Evolutionary conservation across 2,888 invertebrate genomes (phyloP), one percentile per base, ranked within the genome.

Genomic region (Polymixis lichenea): DNA sequence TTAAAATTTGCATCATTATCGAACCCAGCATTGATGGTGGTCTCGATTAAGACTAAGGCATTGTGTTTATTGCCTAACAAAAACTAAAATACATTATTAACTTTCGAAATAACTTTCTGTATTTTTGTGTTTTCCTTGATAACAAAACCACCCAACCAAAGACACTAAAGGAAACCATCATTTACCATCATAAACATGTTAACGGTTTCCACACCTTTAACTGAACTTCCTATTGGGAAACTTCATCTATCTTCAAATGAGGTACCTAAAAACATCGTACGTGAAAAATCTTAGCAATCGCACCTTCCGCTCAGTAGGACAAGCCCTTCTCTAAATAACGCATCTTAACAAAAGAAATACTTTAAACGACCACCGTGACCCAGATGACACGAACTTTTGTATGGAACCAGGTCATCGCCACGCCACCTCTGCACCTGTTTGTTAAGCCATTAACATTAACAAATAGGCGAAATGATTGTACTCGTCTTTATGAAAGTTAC

Each of bases 211-310:
- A 55, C 55, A 72, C 8, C 22, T 53, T 38, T 15, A 56, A 32
- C 70, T 70, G 32, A 25, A 81, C 22, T 71, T 72, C 51, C 55
- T 71, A 53, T 85, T 85, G 53, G 32, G 58, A 70, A 83, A 82
- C 46, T 17, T 25, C 11, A n/a, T 17, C 43, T 11, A 46, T 46
- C 43, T 11, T 46, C 43, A 11, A 46, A 2, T 46, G 43, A 46
- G 13, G 43, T 11, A 46, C 11, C 43, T 46, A 46, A 46, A 71
- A 60, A 64, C 17, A 28, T 75, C 15, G 58, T 15, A 81, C 32
- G 7, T n/a, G 13, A 15, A 25, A 38, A 51, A 72, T 28, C 22
- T 49, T 61, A 43, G 25, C 19, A 65, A 61, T 28, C 17, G 19
- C n/a, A 11, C 43, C 22, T 11, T 70, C 53, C 38, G 17, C 5